A percentile compares a stretch with the other conserved stretches of the same genome.
These are phyloP conservation scores for Cathartes aura DNA, from an alignment of 2,113 vertebrate genomes.

Conservation along the genomic window DNA sequence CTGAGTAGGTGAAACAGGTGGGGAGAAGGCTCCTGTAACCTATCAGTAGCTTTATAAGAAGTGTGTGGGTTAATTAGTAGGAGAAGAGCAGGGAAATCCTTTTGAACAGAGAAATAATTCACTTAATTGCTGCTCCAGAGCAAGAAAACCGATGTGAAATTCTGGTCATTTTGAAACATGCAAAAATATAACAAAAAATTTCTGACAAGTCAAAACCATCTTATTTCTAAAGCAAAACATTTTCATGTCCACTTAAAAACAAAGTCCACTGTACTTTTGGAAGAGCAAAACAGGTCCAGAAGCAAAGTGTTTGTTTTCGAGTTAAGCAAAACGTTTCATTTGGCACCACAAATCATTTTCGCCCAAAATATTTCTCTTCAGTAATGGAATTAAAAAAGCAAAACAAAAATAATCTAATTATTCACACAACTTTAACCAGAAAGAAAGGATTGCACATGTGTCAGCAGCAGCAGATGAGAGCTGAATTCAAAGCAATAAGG, in stretches of 20 bases:
- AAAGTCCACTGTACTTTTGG: neutral
- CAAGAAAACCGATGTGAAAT: neutral
- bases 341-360: neutral
- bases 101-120: neutral
- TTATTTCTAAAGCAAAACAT: neutral
- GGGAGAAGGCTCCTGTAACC: neutral
- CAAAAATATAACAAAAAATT: neutral
- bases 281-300: neutral
- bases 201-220: neutral
- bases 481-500: neutral
- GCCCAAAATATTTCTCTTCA: neutral
- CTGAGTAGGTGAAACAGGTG: fast-evolving
- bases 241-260: neutral
- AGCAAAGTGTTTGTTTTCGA: neutral
- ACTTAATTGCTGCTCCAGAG: neutral
- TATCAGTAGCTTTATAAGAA: neutral
- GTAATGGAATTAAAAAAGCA: neutral
- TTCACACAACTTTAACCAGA: neutral
- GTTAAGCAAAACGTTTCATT: neutral
- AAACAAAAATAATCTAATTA: neutral
- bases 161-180: neutral
- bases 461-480: neutral
- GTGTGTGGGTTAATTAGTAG: neutral
- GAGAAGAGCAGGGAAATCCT: neutral
- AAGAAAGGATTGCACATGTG: neutral